Evolutionary conservation across 2,797 vertebrate genomes (phyloP).

Genomic region (Falco naumanni): DNA sequence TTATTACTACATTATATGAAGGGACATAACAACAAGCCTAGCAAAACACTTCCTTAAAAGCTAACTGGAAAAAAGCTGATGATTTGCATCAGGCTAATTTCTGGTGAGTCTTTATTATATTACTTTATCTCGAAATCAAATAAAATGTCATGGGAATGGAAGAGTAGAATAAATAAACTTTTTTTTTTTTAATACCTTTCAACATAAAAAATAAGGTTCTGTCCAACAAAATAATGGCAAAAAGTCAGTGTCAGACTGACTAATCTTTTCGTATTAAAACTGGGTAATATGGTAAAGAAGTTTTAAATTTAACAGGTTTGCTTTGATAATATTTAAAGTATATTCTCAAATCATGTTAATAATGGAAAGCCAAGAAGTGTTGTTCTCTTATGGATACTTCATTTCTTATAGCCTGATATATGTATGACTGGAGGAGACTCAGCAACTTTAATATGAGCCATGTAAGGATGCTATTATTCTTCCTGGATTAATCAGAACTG

Average conservation of each 20-base stretch:
- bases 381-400: neutral
- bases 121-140: neutral
- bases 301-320: neutral
- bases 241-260: neutral
- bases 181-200: neutral
- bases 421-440: neutral
- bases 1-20: neutral
- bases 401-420: neutral
- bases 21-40: neutral
- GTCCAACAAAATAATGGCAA: neutral
- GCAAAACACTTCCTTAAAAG: neutral
- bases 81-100: neutral
- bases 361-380: neutral
- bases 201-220: neutral
- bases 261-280: neutral
- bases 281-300: neutral
- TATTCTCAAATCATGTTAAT: neutral
- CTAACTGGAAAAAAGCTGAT: neutral
- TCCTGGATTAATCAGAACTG: neutral
- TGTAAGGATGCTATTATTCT: neutral
- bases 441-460: neutral
- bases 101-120: neutral
- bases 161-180: neutral
- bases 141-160: neutral
- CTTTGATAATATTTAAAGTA: neutral